Base-by-base conservation (phyloP, 2,113 vertebrate species). In the Poeciliopsis occidentalis region DNA sequence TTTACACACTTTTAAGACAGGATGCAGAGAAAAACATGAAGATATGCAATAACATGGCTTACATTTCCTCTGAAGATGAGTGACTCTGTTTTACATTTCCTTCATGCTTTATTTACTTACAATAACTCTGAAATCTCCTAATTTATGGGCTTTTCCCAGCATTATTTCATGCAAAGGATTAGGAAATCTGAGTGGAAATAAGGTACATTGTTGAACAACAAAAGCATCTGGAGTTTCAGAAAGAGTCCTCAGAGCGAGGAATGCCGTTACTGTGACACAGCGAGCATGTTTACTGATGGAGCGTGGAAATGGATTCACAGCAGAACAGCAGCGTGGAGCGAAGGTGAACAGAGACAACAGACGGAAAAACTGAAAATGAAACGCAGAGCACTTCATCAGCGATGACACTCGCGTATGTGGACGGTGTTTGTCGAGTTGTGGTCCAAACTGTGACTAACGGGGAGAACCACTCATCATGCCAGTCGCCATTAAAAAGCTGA, bases 261-360 rank as follows among this genome's bases (percentile, higher is more conserved):
- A 92, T 91, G 81, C 77, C 81, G 64, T 78, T 32, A 84, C 84
- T 88, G 70, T 89, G 91, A 91, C 90, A 89, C 79, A 83, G 76
- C 75, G 79, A 87, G 79, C 88, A 91, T 79, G 82, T 87, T 87
- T 87, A 81, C 83, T 91, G 92, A 94, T 92, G 73, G 87, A 92
- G 85, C 80, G 62, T 90, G 89, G 81, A 92, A 93, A 93, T 91
- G 75, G 80, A 92, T 93, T 93, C 67, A 85, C 79, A 73, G 82
- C 87, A 87, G 85, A 89, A 85, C 84, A 90, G 87, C 66, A 29
- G 76, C 84, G 71, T 69, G 79, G 67, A 81, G 76, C 26, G 69
- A 77, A 73, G 70, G 76, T 69, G 69, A 80, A 78, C 47, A 22
- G 65, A 73, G 64, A 31, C 37, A 60, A 80, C 2, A 34, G 67